Evolutionary conservation across 37 sponge, comb jelly and placozoan species (phyloP).

Genomic region (Hormiphora californensis): DNA sequence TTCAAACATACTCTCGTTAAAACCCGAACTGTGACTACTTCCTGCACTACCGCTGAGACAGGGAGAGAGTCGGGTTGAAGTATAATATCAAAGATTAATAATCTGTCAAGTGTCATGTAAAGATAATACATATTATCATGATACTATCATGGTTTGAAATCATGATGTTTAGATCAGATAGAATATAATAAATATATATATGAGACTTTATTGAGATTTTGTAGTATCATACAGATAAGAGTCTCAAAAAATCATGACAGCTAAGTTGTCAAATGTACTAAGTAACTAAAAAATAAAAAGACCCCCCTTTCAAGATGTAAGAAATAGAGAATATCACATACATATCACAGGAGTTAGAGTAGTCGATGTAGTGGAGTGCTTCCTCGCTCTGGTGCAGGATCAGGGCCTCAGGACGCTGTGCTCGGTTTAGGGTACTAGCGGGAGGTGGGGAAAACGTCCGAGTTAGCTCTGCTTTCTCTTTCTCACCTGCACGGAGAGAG

Average conservation of each 20-base stretch:
- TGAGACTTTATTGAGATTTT: too few species aligned
- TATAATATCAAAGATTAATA: not conserved
- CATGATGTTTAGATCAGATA: too few species aligned
- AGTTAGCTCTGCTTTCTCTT: constrained; percentile 28
- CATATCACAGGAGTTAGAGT: not conserved
- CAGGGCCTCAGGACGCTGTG: not conserved
- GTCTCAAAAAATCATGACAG: too few species aligned
- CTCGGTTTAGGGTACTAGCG: too few species aligned
- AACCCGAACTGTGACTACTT: constrained; percentile 32
- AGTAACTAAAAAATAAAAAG: too few species aligned
- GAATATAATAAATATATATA: too few species aligned
- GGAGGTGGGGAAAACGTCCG: constrained; percentile 6
- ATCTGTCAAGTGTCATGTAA: too few species aligned
- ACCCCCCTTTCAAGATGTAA: too few species aligned
- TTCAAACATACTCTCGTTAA: constrained; percentile 45
- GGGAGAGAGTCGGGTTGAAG: not conserved
- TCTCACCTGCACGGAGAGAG: not conserved
- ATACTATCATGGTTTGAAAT: too few species aligned
- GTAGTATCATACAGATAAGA: too few species aligned
- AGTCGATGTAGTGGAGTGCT: constrained; percentile 1
- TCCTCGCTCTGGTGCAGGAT: constrained; percentile 27
- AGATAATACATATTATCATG: too few species aligned
- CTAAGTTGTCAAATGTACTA: too few species aligned
- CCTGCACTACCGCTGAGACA: constrained; percentile 23
- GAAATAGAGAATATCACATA: not conserved